A percentile compares a stretch with the other conserved stretches of the same genome.
These are phyloP conservation scores for Macroglossus sobrinus DNA, from an alignment of 2,113 vertebrate species.

Conservation along the genomic window DNA sequence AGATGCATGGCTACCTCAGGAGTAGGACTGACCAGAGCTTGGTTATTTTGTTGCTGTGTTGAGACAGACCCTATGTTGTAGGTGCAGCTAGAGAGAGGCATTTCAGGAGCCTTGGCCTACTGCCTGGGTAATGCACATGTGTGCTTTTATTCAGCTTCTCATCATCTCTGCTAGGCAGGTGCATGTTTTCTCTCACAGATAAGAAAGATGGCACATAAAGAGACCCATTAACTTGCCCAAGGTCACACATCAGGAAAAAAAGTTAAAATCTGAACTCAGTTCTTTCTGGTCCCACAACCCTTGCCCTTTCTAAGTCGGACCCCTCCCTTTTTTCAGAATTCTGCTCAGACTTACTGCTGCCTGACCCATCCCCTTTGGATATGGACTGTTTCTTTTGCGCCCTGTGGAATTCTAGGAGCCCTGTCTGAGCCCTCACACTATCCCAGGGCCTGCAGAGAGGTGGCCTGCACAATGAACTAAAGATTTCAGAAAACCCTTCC, in stretches of 20 bases:
- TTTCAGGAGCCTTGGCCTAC: background rate
- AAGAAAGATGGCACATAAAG: background rate
- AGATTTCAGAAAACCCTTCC: background rate
- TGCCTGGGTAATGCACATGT: background rate
- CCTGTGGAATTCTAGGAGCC: background rate
- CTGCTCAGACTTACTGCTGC: background rate
- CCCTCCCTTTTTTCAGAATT: background rate
- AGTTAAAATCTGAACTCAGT: background rate
- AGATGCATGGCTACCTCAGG: rapidly evolving
- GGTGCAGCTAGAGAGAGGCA: background rate
- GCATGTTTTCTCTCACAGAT: background rate
- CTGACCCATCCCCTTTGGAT: background rate
- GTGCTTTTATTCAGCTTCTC: background rate
- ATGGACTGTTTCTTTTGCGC: background rate
- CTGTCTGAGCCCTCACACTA: background rate
- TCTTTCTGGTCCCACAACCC: background rate
- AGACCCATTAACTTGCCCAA: background rate
- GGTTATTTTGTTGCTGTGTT: rapidly evolving
- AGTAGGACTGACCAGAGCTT: rapidly evolving
- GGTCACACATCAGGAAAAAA: background rate
- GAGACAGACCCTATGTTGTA: rapidly evolving
- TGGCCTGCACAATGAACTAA: background rate
- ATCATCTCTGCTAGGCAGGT: background rate
- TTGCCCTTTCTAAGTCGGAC: background rate
- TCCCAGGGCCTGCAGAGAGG: background rate